These are phyloP conservation scores for Bombus haemorrhoidalis DNA, from an alignment of 1,140 invertebrate species.

Conservation along the genomic window DNA sequence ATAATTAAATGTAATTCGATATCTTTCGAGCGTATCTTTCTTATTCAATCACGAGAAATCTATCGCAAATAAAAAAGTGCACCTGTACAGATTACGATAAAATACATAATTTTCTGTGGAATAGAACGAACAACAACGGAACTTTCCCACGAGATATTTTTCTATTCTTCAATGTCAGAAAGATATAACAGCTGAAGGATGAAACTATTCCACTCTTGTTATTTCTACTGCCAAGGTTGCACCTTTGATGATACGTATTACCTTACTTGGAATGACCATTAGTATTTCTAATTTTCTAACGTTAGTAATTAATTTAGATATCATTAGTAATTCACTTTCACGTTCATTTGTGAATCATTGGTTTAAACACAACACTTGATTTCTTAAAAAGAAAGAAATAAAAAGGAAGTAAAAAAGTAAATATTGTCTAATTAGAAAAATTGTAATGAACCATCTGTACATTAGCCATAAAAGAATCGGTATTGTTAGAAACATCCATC, in stretches of 20 bases:
- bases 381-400: neutral
- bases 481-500: neutral
- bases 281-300: neutral
- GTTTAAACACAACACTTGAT: neutral
- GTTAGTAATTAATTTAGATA: neutral
- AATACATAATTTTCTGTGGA: neutral
- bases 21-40: neutral
- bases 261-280: neutral
- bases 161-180: conserved; percentile 14
- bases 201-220: neutral
- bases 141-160: conserved; percentile 18
- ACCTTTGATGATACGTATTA: neutral
- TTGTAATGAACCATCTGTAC: neutral
- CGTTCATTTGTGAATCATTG: neutral
- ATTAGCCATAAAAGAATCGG: neutral
- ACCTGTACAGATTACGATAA: neutral
- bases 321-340: neutral
- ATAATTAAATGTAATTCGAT: neutral
- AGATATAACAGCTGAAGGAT: neutral
- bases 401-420: neutral
- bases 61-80: neutral
- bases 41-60: neutral
- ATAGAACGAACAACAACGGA: neutral
- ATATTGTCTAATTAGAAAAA: neutral
- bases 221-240: neutral